A percentile compares a stretch with the other conserved stretches of the same genome.
These are phyloP conservation scores for Adela reaumurella DNA, from an alignment of 2,888 invertebrate species.

Conservation along the genomic window DNA sequence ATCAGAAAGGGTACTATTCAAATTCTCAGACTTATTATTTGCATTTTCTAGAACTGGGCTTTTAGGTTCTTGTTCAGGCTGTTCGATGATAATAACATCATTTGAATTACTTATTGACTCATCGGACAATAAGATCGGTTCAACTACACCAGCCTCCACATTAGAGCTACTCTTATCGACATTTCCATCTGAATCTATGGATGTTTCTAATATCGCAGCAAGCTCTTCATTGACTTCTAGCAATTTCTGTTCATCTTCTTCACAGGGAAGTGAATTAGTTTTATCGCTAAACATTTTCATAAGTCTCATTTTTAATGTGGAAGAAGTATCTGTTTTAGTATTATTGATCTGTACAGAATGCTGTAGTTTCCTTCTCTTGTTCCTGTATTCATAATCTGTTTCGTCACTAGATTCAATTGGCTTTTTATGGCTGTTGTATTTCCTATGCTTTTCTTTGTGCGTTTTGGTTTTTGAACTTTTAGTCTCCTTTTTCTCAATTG, in stretches of 20 bases:
- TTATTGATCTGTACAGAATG: constrained; percentile 49
- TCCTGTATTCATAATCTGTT: constrained; percentile 41
- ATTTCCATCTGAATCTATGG: too few relatives aligned
- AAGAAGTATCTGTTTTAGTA: constrained; percentile 28
- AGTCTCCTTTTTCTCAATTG: too few relatives aligned
- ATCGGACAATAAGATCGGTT: background rate
- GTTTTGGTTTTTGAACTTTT: too few relatives aligned
- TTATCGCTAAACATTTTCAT: constrained; percentile 29
- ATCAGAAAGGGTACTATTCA: constrained; percentile 30
- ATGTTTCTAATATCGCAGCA: background rate
- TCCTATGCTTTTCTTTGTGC: constrained; percentile 19
- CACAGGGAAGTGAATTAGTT: background rate
- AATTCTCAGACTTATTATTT: background rate
- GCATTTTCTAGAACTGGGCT: background rate
- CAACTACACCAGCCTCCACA: too few relatives aligned
- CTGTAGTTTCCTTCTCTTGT: constrained; percentile 46
- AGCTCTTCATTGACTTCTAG: background rate
- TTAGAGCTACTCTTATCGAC: too few relatives aligned
- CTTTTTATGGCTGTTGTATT: constrained; percentile 16
- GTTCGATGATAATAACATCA: background rate
- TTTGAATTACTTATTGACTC: background rate
- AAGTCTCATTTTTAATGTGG: constrained; percentile 32
- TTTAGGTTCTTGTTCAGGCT: background rate
- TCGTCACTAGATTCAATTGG: constrained; percentile 37
- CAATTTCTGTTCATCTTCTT: background rate